Base-by-base conservation (phyloP, 2,888 invertebrate genomes). In the Fragum whitleyi region DNA sequence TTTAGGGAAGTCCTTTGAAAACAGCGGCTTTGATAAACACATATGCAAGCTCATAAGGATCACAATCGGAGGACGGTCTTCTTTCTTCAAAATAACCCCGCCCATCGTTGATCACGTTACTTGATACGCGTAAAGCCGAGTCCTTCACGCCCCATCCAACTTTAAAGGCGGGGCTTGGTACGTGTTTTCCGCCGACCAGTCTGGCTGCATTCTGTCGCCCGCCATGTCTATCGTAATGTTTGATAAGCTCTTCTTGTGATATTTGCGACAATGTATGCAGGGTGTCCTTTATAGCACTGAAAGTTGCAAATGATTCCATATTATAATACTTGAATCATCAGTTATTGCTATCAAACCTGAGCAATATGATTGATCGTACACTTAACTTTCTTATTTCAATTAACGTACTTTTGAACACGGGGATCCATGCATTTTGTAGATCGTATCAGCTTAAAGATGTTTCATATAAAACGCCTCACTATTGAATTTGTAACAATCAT, bases 71-170 rank as follows among this genome's bases (percentile, higher is more conserved):
- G 11, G 61, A 61, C 19, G 61, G 61, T 14, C 61, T 21, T 19
- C 61, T 28, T 28, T 61, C 61, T 61, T 61, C 61, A 32, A 61
- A 61, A 61, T 61, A 61, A 32, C 61, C 61, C 19, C 61, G 26
- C n/a, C 61, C 61, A 28, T 61, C 32, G 2, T 61, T 11, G 9
- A 61, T 29, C 7, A 61, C 61, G 61, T 32, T 61, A 26, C 32
- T 61, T 32, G 61, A 26, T 28, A 61, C 32, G 19, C 61, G 61
- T 2, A 61, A 3, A 6, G 61, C 61, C 32, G 61, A 61, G 32
- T 28, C 32, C 61, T 61, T 61, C 23, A 32, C 32, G n/a, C 61
- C 61, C 61, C 28, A 61, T 7, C 61, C 61, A 32, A 61, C 61
- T 9, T 61, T 28, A 26, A 61, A 61, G 29, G 28, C 61, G 32